These are phyloP conservation scores for Eurosta solidaginis DNA, from an alignment of 1,140 invertebrate genomes.

Conservation along the genomic window DNA sequence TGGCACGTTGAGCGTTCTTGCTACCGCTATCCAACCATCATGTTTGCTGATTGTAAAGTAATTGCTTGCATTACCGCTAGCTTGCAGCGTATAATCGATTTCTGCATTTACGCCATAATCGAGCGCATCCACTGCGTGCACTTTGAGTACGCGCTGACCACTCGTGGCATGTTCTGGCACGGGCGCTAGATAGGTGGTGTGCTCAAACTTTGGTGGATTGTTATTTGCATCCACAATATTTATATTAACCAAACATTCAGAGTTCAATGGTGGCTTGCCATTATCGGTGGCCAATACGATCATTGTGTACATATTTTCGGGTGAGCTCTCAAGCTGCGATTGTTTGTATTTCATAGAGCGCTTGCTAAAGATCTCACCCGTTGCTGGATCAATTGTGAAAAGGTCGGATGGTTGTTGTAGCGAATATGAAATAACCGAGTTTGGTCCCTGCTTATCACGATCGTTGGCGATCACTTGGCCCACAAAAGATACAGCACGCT, in stretches of 20 bases:
- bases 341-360: constrained; percentile 80
- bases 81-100: constrained; percentile 79
- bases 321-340: constrained; percentile 74
- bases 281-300: constrained; percentile 88
- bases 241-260: constrained; percentile 80
- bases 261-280: constrained; percentile 89
- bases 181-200: constrained; percentile 75
- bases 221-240: constrained; percentile 91
- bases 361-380: constrained; percentile 88
- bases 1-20: constrained; percentile 62
- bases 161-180: constrained; percentile 76
- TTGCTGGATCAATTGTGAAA: constrained; percentile 88
- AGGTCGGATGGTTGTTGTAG: constrained; percentile 87
- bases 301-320: constrained; percentile 85
- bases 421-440: constrained; percentile 90
- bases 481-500: constrained; percentile 77
- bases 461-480: constrained; percentile 88
- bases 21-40: constrained; percentile 80
- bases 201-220: constrained; percentile 80
- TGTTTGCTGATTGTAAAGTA: constrained; percentile 77
- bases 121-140: constrained; percentile 76
- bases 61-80: constrained; percentile 77
- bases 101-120: constrained; percentile 87
- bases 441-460: constrained; percentile 89
- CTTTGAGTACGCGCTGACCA: constrained; percentile 72